Percentiles rank a stretch among this genome's conserved stretches.
phyloP scores from a whole-genome alignment of 2,888 invertebrate species.

The Phanerotoma sp. region DNA sequence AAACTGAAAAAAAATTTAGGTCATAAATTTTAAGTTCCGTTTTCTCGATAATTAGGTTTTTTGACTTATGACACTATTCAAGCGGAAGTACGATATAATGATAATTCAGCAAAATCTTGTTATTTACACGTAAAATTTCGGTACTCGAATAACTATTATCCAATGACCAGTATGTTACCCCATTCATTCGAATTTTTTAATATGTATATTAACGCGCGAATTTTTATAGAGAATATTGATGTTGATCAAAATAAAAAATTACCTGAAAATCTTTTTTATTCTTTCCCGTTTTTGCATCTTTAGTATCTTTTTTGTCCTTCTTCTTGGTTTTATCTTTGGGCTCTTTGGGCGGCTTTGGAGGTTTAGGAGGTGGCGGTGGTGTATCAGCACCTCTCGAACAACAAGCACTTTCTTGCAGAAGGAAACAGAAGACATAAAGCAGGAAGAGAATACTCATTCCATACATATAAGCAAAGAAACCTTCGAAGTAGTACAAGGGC shows the following conservation, averaged over 20 bases:
- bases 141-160: too few species aligned
- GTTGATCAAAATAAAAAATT: not conserved
- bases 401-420: conserved; percentile 87
- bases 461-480: conserved; percentile 92
- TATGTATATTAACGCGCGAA: too few species aligned
- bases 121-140: too few species aligned
- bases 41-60: too few species aligned
- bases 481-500: conserved; percentile 91
- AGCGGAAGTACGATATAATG: too few species aligned
- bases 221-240: too few species aligned
- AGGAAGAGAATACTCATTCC: conserved; percentile 91
- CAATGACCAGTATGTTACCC: too few species aligned
- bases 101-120: too few species aligned
- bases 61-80: too few species aligned
- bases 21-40: too few species aligned
- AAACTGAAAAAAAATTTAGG: too few species aligned
- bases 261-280: conserved; percentile 61
- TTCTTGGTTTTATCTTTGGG: conserved; percentile 71
- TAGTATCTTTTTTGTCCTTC: conserved; percentile 63
- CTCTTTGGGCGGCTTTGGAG: conserved; percentile 65
- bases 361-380: conserved; percentile 66
- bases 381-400: conserved; percentile 68
- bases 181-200: too few species aligned
- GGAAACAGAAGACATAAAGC: conserved; percentile 91
- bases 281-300: conserved; percentile 65